Base-by-base conservation (phyloP, 2,113 vertebrate species). In the Bettongia penicillata region DNA sequence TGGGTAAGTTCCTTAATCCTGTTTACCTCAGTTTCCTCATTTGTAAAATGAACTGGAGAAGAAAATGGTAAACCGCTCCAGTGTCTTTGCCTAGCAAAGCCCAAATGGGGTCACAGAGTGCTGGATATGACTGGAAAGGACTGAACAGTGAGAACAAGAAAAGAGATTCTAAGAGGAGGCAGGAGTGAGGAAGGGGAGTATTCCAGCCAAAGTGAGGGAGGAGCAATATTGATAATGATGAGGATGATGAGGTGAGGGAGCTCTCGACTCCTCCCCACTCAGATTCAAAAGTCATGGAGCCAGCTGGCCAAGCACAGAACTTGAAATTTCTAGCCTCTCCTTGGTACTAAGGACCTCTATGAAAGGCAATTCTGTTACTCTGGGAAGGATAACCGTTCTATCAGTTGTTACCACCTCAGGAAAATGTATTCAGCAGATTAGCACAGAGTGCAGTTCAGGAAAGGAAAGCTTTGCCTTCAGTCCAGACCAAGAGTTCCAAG, bases 361-460 rank as follows among this genome's bases (percentile, higher is more conserved):
- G 0, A 43, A 84, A 84, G 16, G 19, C 16, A 43, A 43, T 84
- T 84, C 1, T 84, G n/a, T 84, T 84, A 43, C 19, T 14, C n/a
- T 43, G 5, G 68, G n/a, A 84, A 84, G 68, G 68, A 19, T 43
- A 23, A n/a, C 37, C 19, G 8, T 84, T n/a, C 4, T 8, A 23
- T 43, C 1, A 5, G 19, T 43, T 43, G 68, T 43, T 43, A 77
- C 19, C n/a, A n/a, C n/a, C 37, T 84, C 68, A 2, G 19, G n/a
- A 84, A 23, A 84, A 84, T 5, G 19, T 16, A 57, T 95, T 49
- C 90, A 48, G 94, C 91, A 89, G 90, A 50, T 94, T 77, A 77
- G 93, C 91, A 93, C 48, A 95, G 19, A 23, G 10, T 0, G 43
- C 47, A 92, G 55, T 90, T 24, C 10, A 43, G 16, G n/a, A 31